These are phyloP conservation scores for Datnioides undecimradiatus DNA, from an alignment of 2,113 vertebrate genomes.

Conservation along the genomic window DNA sequence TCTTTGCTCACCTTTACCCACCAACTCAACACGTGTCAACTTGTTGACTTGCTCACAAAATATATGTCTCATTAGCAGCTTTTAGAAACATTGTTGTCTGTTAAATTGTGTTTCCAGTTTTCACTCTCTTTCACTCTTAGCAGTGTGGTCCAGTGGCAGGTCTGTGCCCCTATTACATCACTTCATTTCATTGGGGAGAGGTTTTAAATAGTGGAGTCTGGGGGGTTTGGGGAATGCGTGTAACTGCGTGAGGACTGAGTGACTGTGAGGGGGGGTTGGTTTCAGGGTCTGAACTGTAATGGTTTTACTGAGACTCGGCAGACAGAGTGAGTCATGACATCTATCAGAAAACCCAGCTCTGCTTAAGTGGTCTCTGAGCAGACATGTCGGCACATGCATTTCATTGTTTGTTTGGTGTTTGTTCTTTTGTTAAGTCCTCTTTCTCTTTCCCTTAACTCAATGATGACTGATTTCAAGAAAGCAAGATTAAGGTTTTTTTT, in stretches of 20 bases:
- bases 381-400: not conserved
- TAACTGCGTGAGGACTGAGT: not conserved
- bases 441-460: not conserved
- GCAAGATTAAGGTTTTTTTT: not conserved
- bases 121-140: not conserved
- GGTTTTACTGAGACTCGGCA: not conserved
- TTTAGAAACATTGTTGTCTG: not conserved
- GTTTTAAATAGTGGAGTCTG: constrained; percentile 13
- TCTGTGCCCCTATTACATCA: not conserved
- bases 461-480: not conserved
- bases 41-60: constrained; percentile 2
- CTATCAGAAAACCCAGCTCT: not conserved
- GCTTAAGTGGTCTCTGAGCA: not conserved
- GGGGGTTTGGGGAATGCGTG: constrained; percentile 12
- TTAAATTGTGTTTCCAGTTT: not conserved
- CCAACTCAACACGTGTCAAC: not conserved
- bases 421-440: not conserved
- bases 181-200: not conserved
- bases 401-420: not conserved
- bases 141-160: not conserved
- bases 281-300: constrained; percentile 4
- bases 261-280: constrained; percentile 14
- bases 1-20: not conserved
- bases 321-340: constrained; percentile 28
- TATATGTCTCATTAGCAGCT: not conserved